Base-by-base conservation (phyloP, 2,888 invertebrate genomes). In the Chironomus riparius region DNA sequence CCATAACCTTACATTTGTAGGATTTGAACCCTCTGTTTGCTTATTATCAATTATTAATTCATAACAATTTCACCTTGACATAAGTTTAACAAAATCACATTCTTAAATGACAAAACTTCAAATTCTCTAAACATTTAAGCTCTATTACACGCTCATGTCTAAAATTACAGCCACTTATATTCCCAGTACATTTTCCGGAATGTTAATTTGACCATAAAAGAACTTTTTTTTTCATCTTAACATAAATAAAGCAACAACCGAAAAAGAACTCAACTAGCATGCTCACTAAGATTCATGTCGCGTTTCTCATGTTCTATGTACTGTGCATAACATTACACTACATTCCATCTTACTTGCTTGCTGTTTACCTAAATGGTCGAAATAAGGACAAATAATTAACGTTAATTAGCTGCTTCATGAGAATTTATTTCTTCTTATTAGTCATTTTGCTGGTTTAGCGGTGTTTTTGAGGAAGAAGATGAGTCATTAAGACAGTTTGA, bases 331-430 rank as follows among this genome's bases (percentile, higher is more conserved):
- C 10, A 38, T 38, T 38, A 56, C 56, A 18, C 56, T 65, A 24
- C 21, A 65, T 65, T 65, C 18, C 18, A 65, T 65, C 12, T 65
- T 21, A 21, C 5, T 24, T 65, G 21, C 13, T 13, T 21, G 65
- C 65, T 22, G 21, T 12, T 21, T 38, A 38, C 38, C 10, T 38
- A 1, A 38, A 38, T 38, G 38, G 38, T 38, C 22, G 65, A 65
- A 65, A 65, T 68, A 28, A 68, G 68, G 68, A 68, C 68, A 68
- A 68, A 28, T 68, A 68, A 68, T 68, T 68, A 68, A 68, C 6
- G 38, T 68, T 68, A 68, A 68, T 68, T 68, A 68, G 68, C 68
- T 68, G 47, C 28, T n/a, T 68, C 47, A 28, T 47, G 28, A 68
- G 47, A 47, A 18, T 18, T 22, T 13, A 22, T 21, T 65, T 22